phyloP scores from a whole-genome alignment of 2,113 vertebrate genomes.

The Nyctibius bracteatus region DNA sequence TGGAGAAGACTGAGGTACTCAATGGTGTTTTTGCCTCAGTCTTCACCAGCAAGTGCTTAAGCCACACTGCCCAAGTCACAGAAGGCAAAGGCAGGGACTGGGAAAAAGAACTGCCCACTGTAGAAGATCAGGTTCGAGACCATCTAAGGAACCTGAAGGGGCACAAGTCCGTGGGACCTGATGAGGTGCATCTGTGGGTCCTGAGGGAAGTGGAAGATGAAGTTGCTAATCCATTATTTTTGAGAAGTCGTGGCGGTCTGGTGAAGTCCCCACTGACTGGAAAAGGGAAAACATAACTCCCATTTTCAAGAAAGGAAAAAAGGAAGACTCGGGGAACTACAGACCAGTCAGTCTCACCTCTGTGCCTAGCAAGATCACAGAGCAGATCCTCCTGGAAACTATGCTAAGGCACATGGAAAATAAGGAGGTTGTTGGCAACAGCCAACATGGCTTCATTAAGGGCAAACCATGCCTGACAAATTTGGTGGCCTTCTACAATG shows the following conservation, averaged over 20 bases:
- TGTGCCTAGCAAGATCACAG: background rate
- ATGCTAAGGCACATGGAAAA: background rate
- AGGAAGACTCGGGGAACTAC: background rate
- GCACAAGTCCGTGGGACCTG: background rate
- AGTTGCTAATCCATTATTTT: background rate
- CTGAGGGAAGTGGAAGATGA: background rate
- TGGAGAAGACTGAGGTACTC: too few species aligned
- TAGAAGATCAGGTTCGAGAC: background rate
- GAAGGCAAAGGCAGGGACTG: too few species aligned
- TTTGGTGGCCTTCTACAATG: background rate
- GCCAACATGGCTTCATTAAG: background rate
- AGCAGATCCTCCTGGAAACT: background rate
- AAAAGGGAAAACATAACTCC: background rate
- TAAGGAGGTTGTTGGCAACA: background rate
- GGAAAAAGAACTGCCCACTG: background rate
- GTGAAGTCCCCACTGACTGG: background rate
- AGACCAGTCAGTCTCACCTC: background rate
- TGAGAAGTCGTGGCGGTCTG: background rate
- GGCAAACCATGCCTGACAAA: background rate
- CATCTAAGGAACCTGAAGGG: background rate
- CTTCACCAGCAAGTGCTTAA: too few species aligned
- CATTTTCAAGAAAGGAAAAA: background rate
- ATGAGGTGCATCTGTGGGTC: background rate
- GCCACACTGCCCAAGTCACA: too few species aligned
- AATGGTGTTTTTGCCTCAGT: too few species aligned